These are phyloP conservation scores for Pipistrellus kuhlii DNA, from an alignment of 2,797 vertebrate genomes.

Conservation along the genomic window DNA sequence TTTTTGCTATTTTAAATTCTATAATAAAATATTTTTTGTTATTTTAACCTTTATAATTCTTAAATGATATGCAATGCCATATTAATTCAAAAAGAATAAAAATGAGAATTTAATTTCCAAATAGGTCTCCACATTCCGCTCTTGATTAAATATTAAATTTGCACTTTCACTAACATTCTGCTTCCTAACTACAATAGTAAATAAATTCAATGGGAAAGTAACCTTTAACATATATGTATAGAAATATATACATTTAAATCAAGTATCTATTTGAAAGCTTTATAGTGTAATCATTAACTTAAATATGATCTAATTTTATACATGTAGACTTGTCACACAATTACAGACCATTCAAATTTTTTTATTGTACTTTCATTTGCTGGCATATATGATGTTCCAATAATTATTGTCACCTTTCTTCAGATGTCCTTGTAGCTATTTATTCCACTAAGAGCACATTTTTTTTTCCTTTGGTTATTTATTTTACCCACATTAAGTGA, in stretches of 20 bases:
- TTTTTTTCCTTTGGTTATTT: neutral
- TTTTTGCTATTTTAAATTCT: neutral
- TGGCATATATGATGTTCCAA: neutral
- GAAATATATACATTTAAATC: neutral
- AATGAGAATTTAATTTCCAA: neutral
- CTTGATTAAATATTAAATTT: neutral
- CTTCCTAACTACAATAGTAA: neutral
- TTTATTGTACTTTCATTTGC: neutral
- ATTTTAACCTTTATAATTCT: neutral
- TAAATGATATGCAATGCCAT: neutral
- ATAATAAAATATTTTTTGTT: neutral
- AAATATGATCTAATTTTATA: neutral
- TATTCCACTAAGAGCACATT: neutral
- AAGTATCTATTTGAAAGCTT: neutral
- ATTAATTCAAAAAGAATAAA: neutral
- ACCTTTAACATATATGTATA: neutral
- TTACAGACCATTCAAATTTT: neutral
- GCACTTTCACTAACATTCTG: slow-evolving; percentile 1
- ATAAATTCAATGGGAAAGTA: neutral
- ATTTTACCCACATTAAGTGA: neutral
- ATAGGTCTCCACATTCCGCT: neutral
- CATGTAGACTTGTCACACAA: neutral
- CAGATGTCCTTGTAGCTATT: neutral
- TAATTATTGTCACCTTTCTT: neutral
- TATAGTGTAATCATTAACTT: neutral